Base-by-base conservation (phyloP, 2,888 invertebrate species). In the Andrena camellia region DNA sequence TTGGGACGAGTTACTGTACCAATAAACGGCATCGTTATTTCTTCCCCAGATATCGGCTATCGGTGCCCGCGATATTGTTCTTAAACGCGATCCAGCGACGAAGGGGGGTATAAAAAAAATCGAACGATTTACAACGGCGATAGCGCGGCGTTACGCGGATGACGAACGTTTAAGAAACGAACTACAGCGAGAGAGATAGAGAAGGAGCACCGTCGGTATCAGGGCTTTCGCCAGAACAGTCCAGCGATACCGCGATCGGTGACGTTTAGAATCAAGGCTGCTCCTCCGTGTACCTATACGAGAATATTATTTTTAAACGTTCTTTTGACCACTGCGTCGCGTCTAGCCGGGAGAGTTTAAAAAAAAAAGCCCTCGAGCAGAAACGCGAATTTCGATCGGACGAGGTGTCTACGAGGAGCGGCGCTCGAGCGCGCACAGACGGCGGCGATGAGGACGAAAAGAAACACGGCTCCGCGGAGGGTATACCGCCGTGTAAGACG, bases 401-500 rank as follows among this genome's bases (percentile, higher is more conserved):
- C 42, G 60, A 70, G 17, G 42, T 42, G 23, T 57, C 57, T 57
- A 57, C 23, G 57, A 26, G n/a, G n/a, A 52, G 54, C 7, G 20
- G 62, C 29, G 33, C 62, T 8, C n/a, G 20, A 10, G 23, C 31
- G 62, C 62, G 17, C 23, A 63, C 60, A 31, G 31, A 31, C 60
- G 42, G 26, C 54, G 54, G 23, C 57, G 57, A 54, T 0, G 20
- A 26, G 57, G 57, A 57, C 57, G 35, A 63, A 63, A 63, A 42
- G 63, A 26, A 63, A 20, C 42, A 23, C 35, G 63, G 31, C 33
- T n/a, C 62, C 33, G 62, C 62, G 63, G 23, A 13, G 35, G 35
- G 42, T 63, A 63, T 42, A 63, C 35, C 42, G 42, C 23, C 63
- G 84, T 85, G 84, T 80, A 71, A 86, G 79, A 86, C 88, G 83